Base-by-base conservation (phyloP, 2,888 invertebrate genomes). In the Drosophila cracens region DNA sequence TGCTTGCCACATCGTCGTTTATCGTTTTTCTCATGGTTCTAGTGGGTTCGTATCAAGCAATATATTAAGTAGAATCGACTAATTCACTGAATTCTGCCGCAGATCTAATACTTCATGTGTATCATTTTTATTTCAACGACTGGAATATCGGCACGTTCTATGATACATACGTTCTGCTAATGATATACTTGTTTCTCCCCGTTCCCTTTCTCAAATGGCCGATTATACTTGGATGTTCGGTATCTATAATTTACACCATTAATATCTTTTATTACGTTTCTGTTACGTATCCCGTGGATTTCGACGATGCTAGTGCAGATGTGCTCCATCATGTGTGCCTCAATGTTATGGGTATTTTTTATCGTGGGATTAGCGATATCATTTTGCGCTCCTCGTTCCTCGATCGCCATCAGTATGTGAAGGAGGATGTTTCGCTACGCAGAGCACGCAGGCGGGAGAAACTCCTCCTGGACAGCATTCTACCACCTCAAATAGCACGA, bases 401-500 rank as follows among this genome's bases (percentile, higher is more conserved):
- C 0, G 81, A 82, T 51, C 77, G 85, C 0, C 69, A 87, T 58
- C 79, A 87, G 36, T 85, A 63, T 59, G 64, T 87, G 0, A 74
- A 69, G 57, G 79, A 87, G 51, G 68, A 74, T 11, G 34, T 74
- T 16, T 25, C 25, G 52, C 53, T 82, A 7, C 65, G 69, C 7
- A 68, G 29, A 13, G 87, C 85, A 4, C 70, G 58, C 0, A 27
- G 43, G 10, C 77, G 70, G 31, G 83, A 83, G 53, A 75, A 40
- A 13, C 18, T 34, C 1, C 94, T 98, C 4, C 95, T 98, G 93
- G 94, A 96, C 63, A 98, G 97, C 86, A 97, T 98, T 77, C 94
- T 98, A 21, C 98, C 98, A 0, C 95, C 96, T 57, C 97, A 98
- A 87, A 96, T 98, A 63, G 96, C 97, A 2, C 94, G 94, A 1